These are phyloP conservation scores for Luperina nickerlii DNA, from an alignment of 2,888 invertebrate species.

Conservation along the genomic window DNA sequence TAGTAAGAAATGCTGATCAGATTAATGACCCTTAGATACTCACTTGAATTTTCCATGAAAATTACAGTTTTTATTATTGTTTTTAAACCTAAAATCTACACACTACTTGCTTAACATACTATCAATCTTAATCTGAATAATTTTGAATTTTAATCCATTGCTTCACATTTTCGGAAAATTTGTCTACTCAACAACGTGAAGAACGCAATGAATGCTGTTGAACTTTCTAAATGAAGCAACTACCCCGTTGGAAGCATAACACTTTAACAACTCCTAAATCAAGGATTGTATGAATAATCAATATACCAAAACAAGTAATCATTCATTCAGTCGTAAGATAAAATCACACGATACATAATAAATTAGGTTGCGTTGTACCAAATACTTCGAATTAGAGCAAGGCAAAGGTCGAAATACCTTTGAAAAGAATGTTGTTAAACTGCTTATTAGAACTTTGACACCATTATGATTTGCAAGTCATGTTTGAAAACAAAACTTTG, in stretches of 20 bases:
- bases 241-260: no score
- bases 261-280: neutral
- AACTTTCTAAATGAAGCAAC: no score
- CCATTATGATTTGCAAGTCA: conserved; percentile 17
- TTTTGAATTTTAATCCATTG: no score
- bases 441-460: conserved; percentile 37
- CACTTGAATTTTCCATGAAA: neutral
- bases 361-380: conserved; percentile 14
- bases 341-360: conserved; percentile 19
- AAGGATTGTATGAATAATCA: neutral
- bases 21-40: neutral
- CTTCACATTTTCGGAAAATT: no score
- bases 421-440: conserved; percentile 46
- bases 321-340: conserved; percentile 20
- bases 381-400: conserved; percentile 41
- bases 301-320: conserved; percentile 3
- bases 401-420: conserved; percentile 40
- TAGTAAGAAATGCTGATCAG: neutral
- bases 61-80: neutral
- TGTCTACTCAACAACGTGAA: no score
- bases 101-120: no score
- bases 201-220: no score
- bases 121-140: no score
- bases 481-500: conserved; percentile 15
- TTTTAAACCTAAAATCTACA: no score